phyloP scores from a whole-genome alignment of 2,888 invertebrate genomes.

The Meiosimyza decipiens region DNA sequence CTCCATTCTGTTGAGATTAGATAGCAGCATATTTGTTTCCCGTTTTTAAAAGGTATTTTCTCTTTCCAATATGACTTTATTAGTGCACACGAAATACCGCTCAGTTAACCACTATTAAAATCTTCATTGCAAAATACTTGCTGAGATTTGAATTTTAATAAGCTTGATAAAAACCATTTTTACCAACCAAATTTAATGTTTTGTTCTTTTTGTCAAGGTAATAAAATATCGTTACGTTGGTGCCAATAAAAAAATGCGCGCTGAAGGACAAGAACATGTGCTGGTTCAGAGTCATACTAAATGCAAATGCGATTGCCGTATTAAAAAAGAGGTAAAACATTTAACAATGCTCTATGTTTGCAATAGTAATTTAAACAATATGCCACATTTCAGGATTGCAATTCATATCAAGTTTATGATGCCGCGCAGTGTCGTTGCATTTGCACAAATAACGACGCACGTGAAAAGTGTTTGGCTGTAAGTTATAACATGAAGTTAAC shows the following conservation, averaged over 20 bases:
- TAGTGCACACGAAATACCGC: too few species aligned
- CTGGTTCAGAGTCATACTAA: constrained; percentile 72
- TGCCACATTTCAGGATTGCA: constrained; percentile 68
- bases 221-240: constrained; percentile 67
- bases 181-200: too few species aligned
- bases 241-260: constrained; percentile 53
- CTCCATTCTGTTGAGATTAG: too few species aligned
- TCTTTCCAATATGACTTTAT: too few species aligned
- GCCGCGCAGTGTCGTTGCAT: constrained; percentile 71
- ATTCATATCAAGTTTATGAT: constrained; percentile 70
- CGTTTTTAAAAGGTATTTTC: too few species aligned
- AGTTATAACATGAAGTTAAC: constrained; percentile 14
- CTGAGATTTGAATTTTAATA: too few species aligned
- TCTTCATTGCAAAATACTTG: too few species aligned
- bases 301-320: constrained; percentile 73
- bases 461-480: constrained; percentile 69
- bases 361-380: constrained; percentile 1
- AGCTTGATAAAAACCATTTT: too few species aligned
- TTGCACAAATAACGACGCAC: constrained; percentile 73
- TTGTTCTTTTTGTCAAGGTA: constrained; percentile 58
- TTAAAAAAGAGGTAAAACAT: constrained; percentile 65
- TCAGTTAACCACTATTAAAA: too few species aligned
- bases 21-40: too few species aligned
- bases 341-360: not conserved
- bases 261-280: constrained; percentile 65